A percentile compares a stretch with the other conserved stretches of the same genome.
phyloP scores from a whole-genome alignment of 1,140 invertebrate genomes.

The Chelonus insularis region DNA sequence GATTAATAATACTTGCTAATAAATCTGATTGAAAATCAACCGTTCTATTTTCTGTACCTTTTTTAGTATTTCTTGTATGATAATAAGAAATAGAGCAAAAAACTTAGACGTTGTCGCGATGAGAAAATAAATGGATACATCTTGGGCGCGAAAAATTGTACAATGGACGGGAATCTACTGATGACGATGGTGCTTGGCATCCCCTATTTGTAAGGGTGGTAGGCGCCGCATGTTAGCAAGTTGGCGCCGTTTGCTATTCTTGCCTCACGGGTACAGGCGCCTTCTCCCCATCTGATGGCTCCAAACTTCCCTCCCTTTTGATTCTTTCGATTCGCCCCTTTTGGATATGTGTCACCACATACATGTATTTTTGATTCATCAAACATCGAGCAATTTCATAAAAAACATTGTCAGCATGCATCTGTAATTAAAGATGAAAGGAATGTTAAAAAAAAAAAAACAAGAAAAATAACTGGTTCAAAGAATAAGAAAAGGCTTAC shows the following conservation, averaged over 20 bases:
- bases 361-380: not conserved
- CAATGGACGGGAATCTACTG: not conserved
- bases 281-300: conserved; percentile 20
- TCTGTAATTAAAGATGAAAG: not conserved
- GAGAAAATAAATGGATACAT: not conserved
- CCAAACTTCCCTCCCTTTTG: conserved; percentile 16
- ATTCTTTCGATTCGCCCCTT: not conserved
- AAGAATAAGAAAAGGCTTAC: no score
- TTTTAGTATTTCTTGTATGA: not conserved
- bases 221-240: conserved; percentile 25
- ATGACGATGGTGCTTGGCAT: conserved; percentile 13
- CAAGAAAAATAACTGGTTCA: no score
- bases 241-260: conserved; percentile 27
- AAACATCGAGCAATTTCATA: no score
- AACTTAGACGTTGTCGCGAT: not conserved
- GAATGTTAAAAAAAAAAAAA: not conserved
- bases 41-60: not conserved
- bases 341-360: conserved; percentile 13
- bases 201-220: conserved; percentile 27
- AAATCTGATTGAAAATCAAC: not conserved
- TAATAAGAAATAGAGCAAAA: not conserved
- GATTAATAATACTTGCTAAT: conserved; percentile 9
- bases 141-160: not conserved
- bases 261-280: conserved; percentile 24
- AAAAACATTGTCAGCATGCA: not conserved